Conservation (phyloP, 2,797 vertebrate genomes). For the Neosalanx taihuensis region DNA sequence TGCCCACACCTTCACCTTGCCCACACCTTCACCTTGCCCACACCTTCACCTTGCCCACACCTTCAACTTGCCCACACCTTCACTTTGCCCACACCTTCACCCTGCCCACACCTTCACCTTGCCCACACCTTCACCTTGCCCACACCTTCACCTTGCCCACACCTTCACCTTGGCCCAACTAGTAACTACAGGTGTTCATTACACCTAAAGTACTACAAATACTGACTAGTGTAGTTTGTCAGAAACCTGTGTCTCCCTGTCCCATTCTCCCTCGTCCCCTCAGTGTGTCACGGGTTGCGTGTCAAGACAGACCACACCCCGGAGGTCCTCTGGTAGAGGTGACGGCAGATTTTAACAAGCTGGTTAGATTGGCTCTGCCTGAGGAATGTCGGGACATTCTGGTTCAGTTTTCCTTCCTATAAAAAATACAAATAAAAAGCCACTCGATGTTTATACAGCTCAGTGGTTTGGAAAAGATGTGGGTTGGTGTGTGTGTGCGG, state of each 20-base stretch:
- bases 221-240: too few species aligned
- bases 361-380: slow-evolving; percentile 50
- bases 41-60: too few species aligned
- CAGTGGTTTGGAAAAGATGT: slow-evolving; percentile 42
- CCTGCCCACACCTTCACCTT: too few species aligned
- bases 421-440: slow-evolving; percentile 65
- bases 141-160: too few species aligned
- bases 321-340: slow-evolving; percentile 39
- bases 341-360: slow-evolving; percentile 46
- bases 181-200: too few species aligned
- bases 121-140: too few species aligned
- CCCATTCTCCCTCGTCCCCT: not conserved
- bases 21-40: too few species aligned
- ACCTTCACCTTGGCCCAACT: too few species aligned
- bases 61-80: too few species aligned
- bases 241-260: not conserved
- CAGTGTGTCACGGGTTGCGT: slow-evolving; percentile 43
- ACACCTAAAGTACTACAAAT: too few species aligned
- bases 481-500: not conserved
- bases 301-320: slow-evolving; percentile 52
- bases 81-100: too few species aligned
- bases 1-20: too few species aligned
- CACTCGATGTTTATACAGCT: slow-evolving; percentile 53
- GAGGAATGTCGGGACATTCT: slow-evolving; percentile 55
- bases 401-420: slow-evolving; percentile 50